These are phyloP conservation scores for Synanceia verrucosa DNA, from an alignment of 2,797 vertebrate genomes.

Conservation along the genomic window DNA sequence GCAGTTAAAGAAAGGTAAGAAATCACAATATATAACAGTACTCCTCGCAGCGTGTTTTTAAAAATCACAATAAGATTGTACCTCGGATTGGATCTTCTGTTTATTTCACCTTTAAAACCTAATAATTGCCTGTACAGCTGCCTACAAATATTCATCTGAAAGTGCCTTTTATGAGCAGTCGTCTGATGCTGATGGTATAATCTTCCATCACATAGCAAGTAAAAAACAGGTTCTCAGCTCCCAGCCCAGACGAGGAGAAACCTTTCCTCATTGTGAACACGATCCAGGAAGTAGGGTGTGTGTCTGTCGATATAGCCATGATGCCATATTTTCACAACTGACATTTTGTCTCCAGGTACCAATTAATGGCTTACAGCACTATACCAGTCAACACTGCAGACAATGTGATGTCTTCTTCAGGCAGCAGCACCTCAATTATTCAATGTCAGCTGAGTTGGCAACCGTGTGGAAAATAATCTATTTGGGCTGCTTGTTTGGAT, in stretches of 20 bases:
- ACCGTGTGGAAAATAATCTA: slow-evolving; percentile 55
- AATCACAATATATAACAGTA: too few relatives aligned
- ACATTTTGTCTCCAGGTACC: slow-evolving; percentile 46
- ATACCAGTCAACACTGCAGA: slow-evolving; percentile 39
- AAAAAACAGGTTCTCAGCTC: slow-evolving; percentile 35
- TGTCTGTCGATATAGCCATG: slow-evolving; percentile 29
- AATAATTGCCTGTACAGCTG: neutral
- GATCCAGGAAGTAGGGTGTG: slow-evolving; percentile 27
- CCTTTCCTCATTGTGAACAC: slow-evolving; percentile 6
- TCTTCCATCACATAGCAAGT: slow-evolving; percentile 1
- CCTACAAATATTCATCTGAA: slow-evolving; percentile 1
- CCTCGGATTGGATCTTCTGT: too few relatives aligned
- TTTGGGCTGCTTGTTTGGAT: slow-evolving; percentile 49
- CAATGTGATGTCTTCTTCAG: slow-evolving; percentile 51
- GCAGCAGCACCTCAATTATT: slow-evolving; percentile 56
- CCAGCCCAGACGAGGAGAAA: neutral
- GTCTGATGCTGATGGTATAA: slow-evolving; percentile 9
- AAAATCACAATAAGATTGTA: too few relatives aligned
- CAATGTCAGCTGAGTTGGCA: slow-evolving; percentile 48
- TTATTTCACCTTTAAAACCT: too few relatives aligned
- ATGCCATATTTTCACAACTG: slow-evolving; percentile 54
- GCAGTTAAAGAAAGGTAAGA: too few relatives aligned
- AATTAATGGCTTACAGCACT: slow-evolving; percentile 55
- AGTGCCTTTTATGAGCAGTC: neutral
- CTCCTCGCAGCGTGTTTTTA: too few relatives aligned